A percentile compares a stretch with the other conserved stretches of the same genome.
Conservation (phyloP, 2,113 vertebrate genomes). For the Gallinago media region DNA sequence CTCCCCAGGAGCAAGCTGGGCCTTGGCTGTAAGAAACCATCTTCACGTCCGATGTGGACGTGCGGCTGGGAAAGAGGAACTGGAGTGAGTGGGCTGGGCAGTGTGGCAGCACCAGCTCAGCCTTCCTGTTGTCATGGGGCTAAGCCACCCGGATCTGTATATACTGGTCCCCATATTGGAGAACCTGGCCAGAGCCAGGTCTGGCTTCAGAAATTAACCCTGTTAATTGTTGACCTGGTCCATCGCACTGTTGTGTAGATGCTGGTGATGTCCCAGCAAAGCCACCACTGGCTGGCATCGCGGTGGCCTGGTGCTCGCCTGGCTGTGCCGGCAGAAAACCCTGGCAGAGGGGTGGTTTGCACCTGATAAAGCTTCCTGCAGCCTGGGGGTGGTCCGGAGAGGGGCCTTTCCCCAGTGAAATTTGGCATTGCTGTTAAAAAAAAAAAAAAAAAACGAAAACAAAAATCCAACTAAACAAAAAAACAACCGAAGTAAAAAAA, state of each 20-base stretch:
- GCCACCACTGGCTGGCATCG: rapidly evolving
- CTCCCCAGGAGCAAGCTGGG: rapidly evolving
- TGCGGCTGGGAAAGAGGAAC: neutral
- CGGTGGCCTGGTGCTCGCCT: neutral
- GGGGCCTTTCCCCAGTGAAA: neutral
- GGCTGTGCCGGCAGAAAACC: neutral
- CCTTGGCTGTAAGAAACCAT: neutral
- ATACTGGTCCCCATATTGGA: neutral
- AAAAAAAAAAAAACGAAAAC: neutral
- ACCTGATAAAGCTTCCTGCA: neutral
- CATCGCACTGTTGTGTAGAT: neutral
- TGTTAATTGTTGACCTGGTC: neutral
- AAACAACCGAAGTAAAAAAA: neutral
- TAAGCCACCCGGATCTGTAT: neutral
- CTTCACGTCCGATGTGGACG: rapidly evolving
- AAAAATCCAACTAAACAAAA: no score
- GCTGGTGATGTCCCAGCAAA: rapidly evolving
- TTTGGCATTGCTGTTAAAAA: neutral
- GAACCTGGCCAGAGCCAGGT: neutral
- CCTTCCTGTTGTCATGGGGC: rapidly evolving
- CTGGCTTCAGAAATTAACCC: neutral
- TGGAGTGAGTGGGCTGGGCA: rapidly evolving
- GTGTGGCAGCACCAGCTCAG: rapidly evolving
- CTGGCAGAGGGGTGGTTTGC: neutral
- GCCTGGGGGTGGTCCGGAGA: neutral